Conservation (phyloP, 1,140 invertebrate species). For the Cardiocondyla obscurior region DNA sequence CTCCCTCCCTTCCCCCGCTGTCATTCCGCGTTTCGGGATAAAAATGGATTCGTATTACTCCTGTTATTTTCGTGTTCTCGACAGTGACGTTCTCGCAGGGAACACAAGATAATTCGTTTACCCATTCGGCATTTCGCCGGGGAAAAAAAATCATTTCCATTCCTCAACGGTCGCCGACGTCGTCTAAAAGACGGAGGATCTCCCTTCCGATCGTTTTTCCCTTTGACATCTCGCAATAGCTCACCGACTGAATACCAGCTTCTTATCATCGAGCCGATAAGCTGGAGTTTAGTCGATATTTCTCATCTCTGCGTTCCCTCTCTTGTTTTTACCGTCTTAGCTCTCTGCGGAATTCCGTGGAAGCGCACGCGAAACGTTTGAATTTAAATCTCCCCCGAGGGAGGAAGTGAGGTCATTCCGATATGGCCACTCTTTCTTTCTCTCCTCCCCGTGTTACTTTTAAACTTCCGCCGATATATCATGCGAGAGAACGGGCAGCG, state of each 20-base stretch:
- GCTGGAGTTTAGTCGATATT: slow-evolving; percentile 50
- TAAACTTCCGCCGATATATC: slow-evolving; percentile 83
- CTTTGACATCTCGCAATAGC: slow-evolving; percentile 46
- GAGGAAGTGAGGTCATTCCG: slow-evolving; percentile 33
- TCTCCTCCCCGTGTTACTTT: slow-evolving; percentile 76
- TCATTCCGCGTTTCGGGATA: not conserved
- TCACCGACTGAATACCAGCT: slow-evolving; percentile 21
- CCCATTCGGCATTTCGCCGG: not conserved
- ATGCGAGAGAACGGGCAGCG: slow-evolving; percentile 76
- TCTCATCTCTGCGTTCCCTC: slow-evolving; percentile 1
- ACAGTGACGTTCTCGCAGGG: not conserved
- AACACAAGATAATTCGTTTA: slow-evolving; percentile 21
- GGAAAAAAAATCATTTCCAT: slow-evolving; percentile 50
- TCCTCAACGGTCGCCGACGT: slow-evolving; percentile 6
- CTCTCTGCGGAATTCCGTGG: slow-evolving; percentile 45
- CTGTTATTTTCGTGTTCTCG: not conserved
- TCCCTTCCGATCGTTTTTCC: slow-evolving; percentile 51
- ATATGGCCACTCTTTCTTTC: slow-evolving; percentile 48
- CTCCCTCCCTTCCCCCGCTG: no score
- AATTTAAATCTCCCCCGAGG: slow-evolving; percentile 78
- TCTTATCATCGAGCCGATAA: slow-evolving; percentile 71
- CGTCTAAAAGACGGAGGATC: slow-evolving; percentile 33
- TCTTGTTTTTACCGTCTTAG: not conserved
- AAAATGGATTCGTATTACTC: not conserved
- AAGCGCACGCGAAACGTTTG: slow-evolving; percentile 62